phyloP scores from a whole-genome alignment of 2,888 invertebrate species.

The Myopa tessellatipennis region DNA sequence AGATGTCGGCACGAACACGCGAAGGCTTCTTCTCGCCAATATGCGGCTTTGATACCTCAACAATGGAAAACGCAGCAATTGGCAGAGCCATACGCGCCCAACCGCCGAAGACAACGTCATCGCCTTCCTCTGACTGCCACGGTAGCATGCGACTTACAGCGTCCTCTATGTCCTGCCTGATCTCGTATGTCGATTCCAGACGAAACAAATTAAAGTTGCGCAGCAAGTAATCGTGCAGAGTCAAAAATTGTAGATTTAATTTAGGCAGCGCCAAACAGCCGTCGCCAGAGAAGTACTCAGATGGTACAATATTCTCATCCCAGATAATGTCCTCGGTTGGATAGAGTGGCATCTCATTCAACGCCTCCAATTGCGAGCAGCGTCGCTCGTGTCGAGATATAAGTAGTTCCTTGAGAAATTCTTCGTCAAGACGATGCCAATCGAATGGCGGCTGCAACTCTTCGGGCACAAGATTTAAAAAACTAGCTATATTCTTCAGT shows the following conservation, averaged over 20 bases:
- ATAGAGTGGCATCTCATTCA: constrained; percentile 98
- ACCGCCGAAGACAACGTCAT: constrained; percentile 88
- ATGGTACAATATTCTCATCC: constrained; percentile 99
- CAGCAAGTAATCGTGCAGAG: constrained; percentile 96
- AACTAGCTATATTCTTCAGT: constrained; percentile 86
- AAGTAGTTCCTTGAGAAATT: constrained; percentile 86
- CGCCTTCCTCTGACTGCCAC: constrained; percentile 90
- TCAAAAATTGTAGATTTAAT: constrained; percentile 96
- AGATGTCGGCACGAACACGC: constrained; percentile 93
- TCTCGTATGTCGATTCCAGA: constrained; percentile 94
- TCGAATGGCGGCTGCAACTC: constrained; percentile 73
- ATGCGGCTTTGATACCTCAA: constrained; percentile 93
- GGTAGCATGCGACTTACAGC: constrained; percentile 94
- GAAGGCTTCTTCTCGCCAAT: constrained; percentile 96
- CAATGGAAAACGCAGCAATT: constrained; percentile 90
- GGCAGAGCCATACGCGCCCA: constrained; percentile 99
- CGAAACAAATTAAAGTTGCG: constrained; percentile 98
- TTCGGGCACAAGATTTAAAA: constrained; percentile 87
- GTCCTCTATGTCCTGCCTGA: constrained; percentile 98
- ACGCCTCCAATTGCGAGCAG: constrained; percentile 90
- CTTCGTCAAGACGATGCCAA: constrained; percentile 83
- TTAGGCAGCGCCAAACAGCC: constrained; percentile 96
- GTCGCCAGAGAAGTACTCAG: constrained; percentile 96
- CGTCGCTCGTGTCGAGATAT: constrained; percentile 88
- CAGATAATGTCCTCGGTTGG: constrained; percentile 98